phyloP scores from a whole-genome alignment of 2,113 vertebrate genomes.

The Bambusicola thoracicus region DNA sequence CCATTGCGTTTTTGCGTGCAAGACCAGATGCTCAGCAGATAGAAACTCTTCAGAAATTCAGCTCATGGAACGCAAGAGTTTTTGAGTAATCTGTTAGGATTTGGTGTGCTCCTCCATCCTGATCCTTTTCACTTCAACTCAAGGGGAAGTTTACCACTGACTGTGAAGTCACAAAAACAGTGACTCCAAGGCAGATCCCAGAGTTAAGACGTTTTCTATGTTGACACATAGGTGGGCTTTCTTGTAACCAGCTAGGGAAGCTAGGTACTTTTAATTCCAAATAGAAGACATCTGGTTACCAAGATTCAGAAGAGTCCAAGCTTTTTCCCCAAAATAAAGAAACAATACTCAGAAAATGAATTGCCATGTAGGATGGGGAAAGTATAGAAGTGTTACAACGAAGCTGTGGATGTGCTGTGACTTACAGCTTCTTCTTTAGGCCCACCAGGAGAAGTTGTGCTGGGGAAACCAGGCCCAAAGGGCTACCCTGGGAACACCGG shows the following conservation, averaged over 20 bases:
- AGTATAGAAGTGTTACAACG: neutral
- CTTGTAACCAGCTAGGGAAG: neutral
- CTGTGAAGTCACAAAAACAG: accelerated
- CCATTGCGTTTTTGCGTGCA: neutral
- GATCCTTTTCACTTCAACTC: neutral
- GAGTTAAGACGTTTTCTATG: neutral
- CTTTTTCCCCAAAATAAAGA: neutral
- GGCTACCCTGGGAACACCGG: slow-evolving; percentile 80
- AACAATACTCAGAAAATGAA: neutral
- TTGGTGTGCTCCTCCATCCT: neutral
- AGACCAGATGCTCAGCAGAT: neutral
- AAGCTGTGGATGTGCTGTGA: neutral
- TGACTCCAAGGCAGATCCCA: neutral
- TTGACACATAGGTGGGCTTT: neutral
- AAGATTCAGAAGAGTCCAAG: neutral
- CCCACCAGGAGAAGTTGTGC: slow-evolving; percentile 79
- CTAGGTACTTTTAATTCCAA: neutral
- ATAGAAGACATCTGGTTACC: neutral
- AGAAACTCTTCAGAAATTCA: neutral
- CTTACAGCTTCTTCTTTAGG: slow-evolving; percentile 72
- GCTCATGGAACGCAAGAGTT: neutral
- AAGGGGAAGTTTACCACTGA: neutral
- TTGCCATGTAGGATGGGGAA: neutral
- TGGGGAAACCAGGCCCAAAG: slow-evolving; percentile 77
- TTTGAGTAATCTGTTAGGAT: slow-evolving; percentile 40